These are phyloP conservation scores for Malurus alboscapulatus DNA, from an alignment of 2,113 vertebrate genomes.

Conservation along the genomic window DNA sequence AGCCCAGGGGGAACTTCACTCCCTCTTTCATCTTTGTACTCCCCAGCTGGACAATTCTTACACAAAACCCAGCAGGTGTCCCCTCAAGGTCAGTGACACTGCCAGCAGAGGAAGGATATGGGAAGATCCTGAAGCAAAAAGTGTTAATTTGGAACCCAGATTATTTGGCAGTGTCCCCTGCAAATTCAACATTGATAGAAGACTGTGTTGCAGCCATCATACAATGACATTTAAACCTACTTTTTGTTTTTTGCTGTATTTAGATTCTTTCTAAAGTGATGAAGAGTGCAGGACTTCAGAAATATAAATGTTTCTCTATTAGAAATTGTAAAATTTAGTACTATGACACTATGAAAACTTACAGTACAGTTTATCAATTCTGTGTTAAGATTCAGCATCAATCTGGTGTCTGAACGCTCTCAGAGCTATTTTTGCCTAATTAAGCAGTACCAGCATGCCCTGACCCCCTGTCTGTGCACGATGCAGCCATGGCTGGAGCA, in stretches of 20 bases:
- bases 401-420: not conserved
- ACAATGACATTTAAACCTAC: not conserved
- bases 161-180: conserved; percentile 1
- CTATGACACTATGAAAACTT: conserved; percentile 1
- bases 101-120: not conserved
- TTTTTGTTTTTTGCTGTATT: not conserved
- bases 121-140: not conserved
- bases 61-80: not conserved
- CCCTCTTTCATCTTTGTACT: not conserved
- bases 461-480: not conserved
- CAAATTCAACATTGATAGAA: not conserved
- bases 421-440: not conserved
- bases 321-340: conserved; percentile 7
- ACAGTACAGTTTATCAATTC: not conserved
- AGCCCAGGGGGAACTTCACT: not conserved
- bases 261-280: conserved; percentile 30
- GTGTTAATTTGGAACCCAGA: not conserved
- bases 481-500: not conserved
- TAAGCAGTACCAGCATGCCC: not conserved
- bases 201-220: not conserved
- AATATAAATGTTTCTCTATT: not conserved
- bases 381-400: not conserved
- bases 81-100: not conserved
- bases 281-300: conserved; percentile 36
- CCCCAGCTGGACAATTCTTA: not conserved